Base-by-base conservation (phyloP, 2,888 invertebrate species). In the Panorpa germanica region DNA sequence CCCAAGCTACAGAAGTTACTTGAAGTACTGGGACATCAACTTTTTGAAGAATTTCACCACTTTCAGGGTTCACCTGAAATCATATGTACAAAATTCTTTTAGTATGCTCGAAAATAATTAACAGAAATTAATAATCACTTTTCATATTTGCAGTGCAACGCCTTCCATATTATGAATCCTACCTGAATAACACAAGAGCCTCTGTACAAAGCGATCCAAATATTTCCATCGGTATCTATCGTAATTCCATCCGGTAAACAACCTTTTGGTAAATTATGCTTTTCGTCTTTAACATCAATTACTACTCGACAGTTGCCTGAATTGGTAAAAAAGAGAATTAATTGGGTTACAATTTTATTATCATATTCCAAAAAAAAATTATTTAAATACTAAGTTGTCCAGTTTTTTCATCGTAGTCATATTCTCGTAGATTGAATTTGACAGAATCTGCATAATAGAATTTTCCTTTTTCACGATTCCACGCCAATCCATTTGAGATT, bases 401-500 rank as follows among this genome's bases (percentile, higher is more conserved):
- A 15, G 60, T 63, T 2, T 55, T 53, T 2, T 64, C 46, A 38
- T 76, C 66, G 43, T 66, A 77, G 44, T 76, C 73, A 47, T 70
- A 75, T 38, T 62, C 59, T 37, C 66, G 57, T 19, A 74, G 57
- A 23, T 59, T 55, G 36, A 59, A 53, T 34, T 63, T 63, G 13
- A 64, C 55, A 1, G 72, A 68, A 50, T 76, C 75, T 1, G 68
- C 69, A 48, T 59, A 75, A 50, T 70, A 73, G 58, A 77, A 67
- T 2, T 61, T 63, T 32, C 57, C 59, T 39, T 59, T 53, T 22
- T 59, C 50, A 1, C 53, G 42, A 40, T 70, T 65, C 75, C 76
- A 78, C 29, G 70, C 69, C 20, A 78, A 51, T 0, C 78, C 77
- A 52, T 78, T 78, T 24, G 73, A 64, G 35, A 76, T 62, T 40